Conservation (phyloP, 1,140 invertebrate genomes). For the Pogonomyrmex californicus region DNA sequence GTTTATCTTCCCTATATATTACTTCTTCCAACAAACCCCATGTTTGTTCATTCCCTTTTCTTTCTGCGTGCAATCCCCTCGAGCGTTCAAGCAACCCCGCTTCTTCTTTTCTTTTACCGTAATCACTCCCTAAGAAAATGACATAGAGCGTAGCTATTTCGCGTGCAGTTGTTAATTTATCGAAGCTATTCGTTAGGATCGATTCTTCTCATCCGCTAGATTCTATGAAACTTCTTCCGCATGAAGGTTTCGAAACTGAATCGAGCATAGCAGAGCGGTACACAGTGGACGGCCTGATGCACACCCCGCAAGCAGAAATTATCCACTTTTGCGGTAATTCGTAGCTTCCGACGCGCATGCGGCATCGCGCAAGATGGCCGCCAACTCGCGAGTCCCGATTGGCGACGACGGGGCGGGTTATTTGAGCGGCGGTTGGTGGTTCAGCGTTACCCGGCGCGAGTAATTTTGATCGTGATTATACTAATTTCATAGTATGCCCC, state of each 20-base stretch:
- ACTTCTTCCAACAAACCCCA: slow-evolving; percentile 53
- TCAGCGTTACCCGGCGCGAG: slow-evolving; percentile 74
- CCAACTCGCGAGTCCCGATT: slow-evolving; percentile 71
- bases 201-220: slow-evolving; percentile 33
- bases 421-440: slow-evolving; percentile 81
- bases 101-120: slow-evolving; percentile 44
- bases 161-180: slow-evolving; percentile 60
- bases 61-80: slow-evolving; percentile 35
- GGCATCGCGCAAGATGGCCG: slow-evolving; percentile 78
- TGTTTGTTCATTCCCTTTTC: slow-evolving; percentile 41
- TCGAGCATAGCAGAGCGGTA: neutral
- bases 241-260: slow-evolving; percentile 37
- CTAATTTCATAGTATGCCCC: slow-evolving; percentile 81
- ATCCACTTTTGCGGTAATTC: slow-evolving; percentile 80
- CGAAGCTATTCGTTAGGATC: slow-evolving; percentile 43
- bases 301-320: slow-evolving; percentile 66
- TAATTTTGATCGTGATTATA: slow-evolving; percentile 83
- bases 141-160: slow-evolving; percentile 56
- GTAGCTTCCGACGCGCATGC: slow-evolving; percentile 69
- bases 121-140: slow-evolving; percentile 59
- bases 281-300: slow-evolving; percentile 3
- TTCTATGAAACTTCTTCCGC: slow-evolving; percentile 21
- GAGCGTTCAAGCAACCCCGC: slow-evolving; percentile 14
- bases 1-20: slow-evolving; percentile 41
- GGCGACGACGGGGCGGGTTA: slow-evolving; percentile 78